Percentiles rank a stretch among this genome's conserved stretches.
Evolutionary conservation across 2,113 vertebrate genomes (phyloP).

Genomic region (Strigops habroptila): DNA sequence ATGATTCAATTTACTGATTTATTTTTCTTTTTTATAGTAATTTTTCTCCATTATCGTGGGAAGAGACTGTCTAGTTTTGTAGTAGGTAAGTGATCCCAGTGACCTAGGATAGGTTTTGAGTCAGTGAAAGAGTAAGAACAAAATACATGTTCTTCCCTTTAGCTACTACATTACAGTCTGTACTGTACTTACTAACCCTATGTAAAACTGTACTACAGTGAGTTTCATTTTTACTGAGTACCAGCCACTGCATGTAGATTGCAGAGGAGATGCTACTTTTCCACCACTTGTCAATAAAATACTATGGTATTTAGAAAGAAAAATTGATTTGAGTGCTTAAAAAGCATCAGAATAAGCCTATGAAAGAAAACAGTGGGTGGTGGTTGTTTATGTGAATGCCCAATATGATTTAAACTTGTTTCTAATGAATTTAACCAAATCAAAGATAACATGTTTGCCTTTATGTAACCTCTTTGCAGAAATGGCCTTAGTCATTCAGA

Average conservation of each 20-base stretch:
- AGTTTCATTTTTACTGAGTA: neutral
- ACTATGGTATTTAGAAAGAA: neutral
- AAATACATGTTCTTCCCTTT: neutral
- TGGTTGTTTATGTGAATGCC: neutral
- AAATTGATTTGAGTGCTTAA: neutral
- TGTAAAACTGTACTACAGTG: neutral
- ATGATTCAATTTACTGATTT: neutral
- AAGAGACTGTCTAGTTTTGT: neutral
- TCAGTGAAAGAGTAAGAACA: neutral
- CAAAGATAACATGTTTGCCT: neutral
- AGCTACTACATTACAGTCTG: neutral
- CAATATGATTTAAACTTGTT: neutral
- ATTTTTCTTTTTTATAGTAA: neutral
- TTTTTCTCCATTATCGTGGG: neutral
- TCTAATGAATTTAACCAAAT: neutral
- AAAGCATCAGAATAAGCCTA: neutral
- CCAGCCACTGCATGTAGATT: neutral
- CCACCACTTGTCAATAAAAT: neutral
- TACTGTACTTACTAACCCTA: neutral
- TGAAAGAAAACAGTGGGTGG: neutral
- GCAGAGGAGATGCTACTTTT: neutral
- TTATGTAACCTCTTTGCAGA: neutral
- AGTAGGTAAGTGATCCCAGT: neutral
- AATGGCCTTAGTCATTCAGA: neutral
- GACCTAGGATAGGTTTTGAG: neutral